Conservation (phyloP, 2,113 vertebrate species). For the Lethenteron camtschaticum region DNA sequence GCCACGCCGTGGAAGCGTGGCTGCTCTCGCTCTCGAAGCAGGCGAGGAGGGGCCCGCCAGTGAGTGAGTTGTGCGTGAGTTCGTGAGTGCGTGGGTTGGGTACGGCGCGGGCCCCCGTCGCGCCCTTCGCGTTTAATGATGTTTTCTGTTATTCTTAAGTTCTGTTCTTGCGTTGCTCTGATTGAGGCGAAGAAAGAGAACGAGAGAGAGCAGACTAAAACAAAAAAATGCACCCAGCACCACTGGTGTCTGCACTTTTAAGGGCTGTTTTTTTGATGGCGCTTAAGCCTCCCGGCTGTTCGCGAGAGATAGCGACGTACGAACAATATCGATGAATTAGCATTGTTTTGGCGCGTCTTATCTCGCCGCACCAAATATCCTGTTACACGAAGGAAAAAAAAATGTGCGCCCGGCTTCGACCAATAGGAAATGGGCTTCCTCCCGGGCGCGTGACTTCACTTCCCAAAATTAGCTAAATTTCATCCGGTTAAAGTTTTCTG, state of each 20-base stretch:
- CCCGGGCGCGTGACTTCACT: slow-evolving; percentile 4
- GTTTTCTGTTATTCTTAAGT: too few relatives aligned
- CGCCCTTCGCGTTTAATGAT: too few relatives aligned
- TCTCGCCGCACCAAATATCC: slow-evolving; percentile 6
- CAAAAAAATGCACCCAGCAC: too few relatives aligned
- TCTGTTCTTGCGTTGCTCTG: too few relatives aligned
- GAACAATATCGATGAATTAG: slow-evolving; percentile 5
- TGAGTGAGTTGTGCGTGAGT: too few relatives aligned
- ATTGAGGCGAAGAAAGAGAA: too few relatives aligned
- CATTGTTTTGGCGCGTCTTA: slow-evolving; percentile 4
- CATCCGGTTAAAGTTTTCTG: slow-evolving; percentile 6
- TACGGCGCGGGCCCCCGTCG: too few relatives aligned
- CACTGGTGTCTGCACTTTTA: slow-evolving; percentile 1
- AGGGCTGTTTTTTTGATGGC: slow-evolving; percentile 3
- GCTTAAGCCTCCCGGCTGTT: not conserved
- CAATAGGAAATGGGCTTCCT: slow-evolving; percentile 5
- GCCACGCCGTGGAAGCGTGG: too few relatives aligned
- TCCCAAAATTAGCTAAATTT: slow-evolving; percentile 6
- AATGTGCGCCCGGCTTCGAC: slow-evolving; percentile 2
- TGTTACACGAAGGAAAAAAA: not conserved
- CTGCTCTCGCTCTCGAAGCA: too few relatives aligned
- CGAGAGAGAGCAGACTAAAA: too few relatives aligned
- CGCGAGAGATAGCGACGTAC: not conserved
- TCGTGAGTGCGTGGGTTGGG: too few relatives aligned
- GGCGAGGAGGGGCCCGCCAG: too few relatives aligned